Percentiles rank a stretch among this genome's conserved stretches.
These are phyloP conservation scores for Trachurus trachurus DNA, from an alignment of 2,797 vertebrate species.

Conservation along the genomic window DNA sequence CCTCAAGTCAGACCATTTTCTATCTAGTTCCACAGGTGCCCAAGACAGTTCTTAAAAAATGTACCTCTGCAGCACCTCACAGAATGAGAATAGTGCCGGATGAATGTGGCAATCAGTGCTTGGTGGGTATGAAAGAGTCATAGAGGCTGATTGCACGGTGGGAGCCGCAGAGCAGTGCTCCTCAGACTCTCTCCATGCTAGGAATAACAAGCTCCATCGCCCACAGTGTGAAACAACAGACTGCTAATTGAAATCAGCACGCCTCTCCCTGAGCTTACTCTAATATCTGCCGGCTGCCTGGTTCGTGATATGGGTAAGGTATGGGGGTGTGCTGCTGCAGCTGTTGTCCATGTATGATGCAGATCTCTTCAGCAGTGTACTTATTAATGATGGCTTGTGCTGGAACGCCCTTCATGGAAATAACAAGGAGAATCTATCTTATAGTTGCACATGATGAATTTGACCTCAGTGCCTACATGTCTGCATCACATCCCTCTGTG, in stretches of 20 bases:
- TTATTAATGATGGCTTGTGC: constrained; percentile 25
- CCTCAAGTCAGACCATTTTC: constrained; percentile 53
- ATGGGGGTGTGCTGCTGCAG: constrained; percentile 62
- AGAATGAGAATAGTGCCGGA: constrained; percentile 66
- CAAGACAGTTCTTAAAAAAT: constrained; percentile 72
- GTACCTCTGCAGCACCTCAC: constrained; percentile 68
- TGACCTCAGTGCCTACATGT: constrained; percentile 4
- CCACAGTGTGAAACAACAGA: constrained; percentile 85
- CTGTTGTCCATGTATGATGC: constrained; percentile 53
- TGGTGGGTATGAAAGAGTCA: constrained; percentile 77
- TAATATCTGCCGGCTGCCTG: constrained; percentile 75
- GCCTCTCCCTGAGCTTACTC: constrained; percentile 78
- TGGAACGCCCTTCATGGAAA: constrained; percentile 19
- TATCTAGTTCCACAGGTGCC: constrained; percentile 70
- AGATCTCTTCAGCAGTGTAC: constrained; percentile 26
- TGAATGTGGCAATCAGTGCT: constrained; percentile 84
- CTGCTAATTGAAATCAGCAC: constrained; percentile 87
- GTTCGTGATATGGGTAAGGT: constrained; percentile 66
- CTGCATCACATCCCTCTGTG: not conserved
- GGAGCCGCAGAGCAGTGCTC: constrained; percentile 74
- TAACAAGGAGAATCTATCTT: constrained; percentile 2
- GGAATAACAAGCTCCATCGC: constrained; percentile 83
- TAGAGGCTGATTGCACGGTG: constrained; percentile 83
- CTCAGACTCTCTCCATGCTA: constrained; percentile 80
- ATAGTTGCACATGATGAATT: not conserved